Evolutionary conservation across 2,113 vertebrate genomes (phyloP).

Genomic region (Urocitellus parryii): DNA sequence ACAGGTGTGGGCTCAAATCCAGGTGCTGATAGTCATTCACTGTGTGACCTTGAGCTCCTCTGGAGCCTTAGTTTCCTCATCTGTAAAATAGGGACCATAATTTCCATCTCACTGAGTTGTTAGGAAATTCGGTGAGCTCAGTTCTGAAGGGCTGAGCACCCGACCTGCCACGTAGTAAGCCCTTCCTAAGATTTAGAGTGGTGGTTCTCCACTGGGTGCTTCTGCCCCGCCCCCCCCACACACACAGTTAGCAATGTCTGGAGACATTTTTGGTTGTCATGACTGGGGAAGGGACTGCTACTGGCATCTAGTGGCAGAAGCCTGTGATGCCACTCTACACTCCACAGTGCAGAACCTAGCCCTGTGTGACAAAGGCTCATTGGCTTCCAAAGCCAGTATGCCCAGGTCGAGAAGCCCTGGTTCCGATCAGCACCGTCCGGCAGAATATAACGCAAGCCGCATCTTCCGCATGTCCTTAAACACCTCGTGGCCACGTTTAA

Average conservation of each 20-base stretch:
- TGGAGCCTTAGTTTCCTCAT: not conserved
- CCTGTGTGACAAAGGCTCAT: not conserved
- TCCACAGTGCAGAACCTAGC: rapidly evolving
- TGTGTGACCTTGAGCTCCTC: not conserved
- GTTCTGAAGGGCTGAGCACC: not conserved
- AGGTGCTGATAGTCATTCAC: not conserved
- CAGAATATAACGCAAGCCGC: rapidly evolving
- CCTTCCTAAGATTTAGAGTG: not conserved
- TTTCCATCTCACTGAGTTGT: not conserved
- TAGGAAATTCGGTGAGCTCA: rapidly evolving
- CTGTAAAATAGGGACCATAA: not conserved
- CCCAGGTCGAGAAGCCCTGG: not conserved
- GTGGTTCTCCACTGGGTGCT: not conserved
- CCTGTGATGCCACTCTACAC: not conserved
- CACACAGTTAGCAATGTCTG: not conserved
- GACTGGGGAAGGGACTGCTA: not conserved
- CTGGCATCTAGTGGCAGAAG: constrained; percentile 30
- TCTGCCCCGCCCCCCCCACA: not conserved
- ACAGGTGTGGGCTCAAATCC: not conserved
- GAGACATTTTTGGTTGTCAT: not conserved
- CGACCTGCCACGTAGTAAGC: rapidly evolving
- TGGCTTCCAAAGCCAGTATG: not conserved
- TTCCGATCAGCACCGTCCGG: rapidly evolving
- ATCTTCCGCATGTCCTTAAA: rapidly evolving
- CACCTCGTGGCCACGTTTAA: not conserved